Evolutionary conservation across 2,888 invertebrate genomes (phyloP).

Genomic region (Meandrusa payeni): DNA sequence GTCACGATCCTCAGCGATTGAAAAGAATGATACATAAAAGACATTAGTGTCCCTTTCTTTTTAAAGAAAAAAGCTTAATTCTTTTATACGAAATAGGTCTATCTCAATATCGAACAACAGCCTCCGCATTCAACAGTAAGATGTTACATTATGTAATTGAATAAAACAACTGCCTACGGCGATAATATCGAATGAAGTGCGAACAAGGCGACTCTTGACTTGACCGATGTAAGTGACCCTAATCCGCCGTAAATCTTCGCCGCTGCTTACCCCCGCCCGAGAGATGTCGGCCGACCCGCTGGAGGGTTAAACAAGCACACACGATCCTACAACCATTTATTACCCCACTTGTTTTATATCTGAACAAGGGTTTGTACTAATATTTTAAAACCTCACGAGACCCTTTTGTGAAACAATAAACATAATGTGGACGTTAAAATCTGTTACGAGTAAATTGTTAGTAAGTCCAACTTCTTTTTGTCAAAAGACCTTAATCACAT

Average conservation of each 20-base stretch:
- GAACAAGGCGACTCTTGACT: slow-evolving; percentile 68
- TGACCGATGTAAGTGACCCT: slow-evolving; percentile 76
- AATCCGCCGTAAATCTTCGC: slow-evolving; percentile 77
- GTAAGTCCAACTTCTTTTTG: too few species aligned
- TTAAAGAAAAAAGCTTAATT: too few species aligned
- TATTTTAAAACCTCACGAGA: slow-evolving; percentile 18
- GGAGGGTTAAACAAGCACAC: slow-evolving; percentile 69
- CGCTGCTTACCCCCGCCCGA: slow-evolving; percentile 40
- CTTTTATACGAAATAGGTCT: too few species aligned
- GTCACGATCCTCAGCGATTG: too few species aligned
- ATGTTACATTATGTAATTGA: slow-evolving; percentile 40
- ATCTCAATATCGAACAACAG: too few species aligned
- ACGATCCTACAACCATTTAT: slow-evolving; percentile 70
- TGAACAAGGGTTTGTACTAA: slow-evolving; percentile 36
- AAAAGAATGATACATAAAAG: too few species aligned
- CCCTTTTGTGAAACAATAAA: slow-evolving; percentile 18
- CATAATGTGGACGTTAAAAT: not conserved
- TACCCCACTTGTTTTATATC: slow-evolving; percentile 51
- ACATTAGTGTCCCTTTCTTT: too few species aligned
- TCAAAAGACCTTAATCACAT: too few species aligned
- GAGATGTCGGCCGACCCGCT: slow-evolving; percentile 34
- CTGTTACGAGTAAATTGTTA: too few species aligned
- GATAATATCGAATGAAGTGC: slow-evolving; percentile 67
- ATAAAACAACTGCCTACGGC: slow-evolving; percentile 42
- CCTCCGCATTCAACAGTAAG: too few species aligned